Percentiles rank a stretch among this genome's conserved stretches.
phyloP scores from a whole-genome alignment of 92 coral and sea anemone species.

The Desmophyllum pertusum region DNA sequence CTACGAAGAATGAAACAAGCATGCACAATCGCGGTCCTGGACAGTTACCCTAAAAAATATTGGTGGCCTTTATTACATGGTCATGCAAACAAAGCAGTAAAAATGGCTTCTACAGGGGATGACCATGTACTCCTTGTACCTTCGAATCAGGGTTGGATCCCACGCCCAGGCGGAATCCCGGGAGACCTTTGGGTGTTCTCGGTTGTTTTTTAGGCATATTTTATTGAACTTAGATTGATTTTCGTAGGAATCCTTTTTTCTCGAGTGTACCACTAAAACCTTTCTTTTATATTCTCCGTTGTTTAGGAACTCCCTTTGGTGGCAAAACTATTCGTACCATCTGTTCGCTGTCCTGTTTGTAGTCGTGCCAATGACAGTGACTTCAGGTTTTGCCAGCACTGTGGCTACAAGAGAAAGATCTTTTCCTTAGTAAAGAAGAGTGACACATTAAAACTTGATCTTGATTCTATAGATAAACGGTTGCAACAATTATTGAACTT shows the following conservation, averaged over 20 bases:
- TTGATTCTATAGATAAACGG: too few species aligned
- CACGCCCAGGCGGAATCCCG: conserved; percentile 34
- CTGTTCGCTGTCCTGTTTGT: conserved; percentile 40
- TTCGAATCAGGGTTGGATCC: conserved; percentile 42
- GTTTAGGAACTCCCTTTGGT: conserved; percentile 25
- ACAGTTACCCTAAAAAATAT: conserved; percentile 21
- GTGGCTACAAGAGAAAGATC: conserved; percentile 37
- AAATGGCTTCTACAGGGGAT: conserved; percentile 39
- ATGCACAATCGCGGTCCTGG: conserved; percentile 53
- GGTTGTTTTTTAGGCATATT: conserved; percentile 14
- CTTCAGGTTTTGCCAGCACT: conserved; percentile 36
- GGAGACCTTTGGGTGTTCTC: conserved; percentile 50
- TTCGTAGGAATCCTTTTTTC: not conserved
- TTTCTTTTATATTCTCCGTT: too few species aligned
- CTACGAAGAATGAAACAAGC: conserved; percentile 27
- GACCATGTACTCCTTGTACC: conserved; percentile 25
- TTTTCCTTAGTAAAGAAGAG: not conserved
- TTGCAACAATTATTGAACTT: not conserved
- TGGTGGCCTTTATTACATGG: conserved; percentile 42
- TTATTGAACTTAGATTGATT: not conserved
- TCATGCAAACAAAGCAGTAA: conserved; percentile 6
- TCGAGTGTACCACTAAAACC: not conserved
- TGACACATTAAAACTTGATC: not conserved
- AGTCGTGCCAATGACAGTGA: conserved; percentile 40
- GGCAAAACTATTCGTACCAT: conserved; percentile 36